These are phyloP conservation scores for Rhadinocentrus ornatus DNA, from an alignment of 2,797 vertebrate species.

Conservation along the genomic window DNA sequence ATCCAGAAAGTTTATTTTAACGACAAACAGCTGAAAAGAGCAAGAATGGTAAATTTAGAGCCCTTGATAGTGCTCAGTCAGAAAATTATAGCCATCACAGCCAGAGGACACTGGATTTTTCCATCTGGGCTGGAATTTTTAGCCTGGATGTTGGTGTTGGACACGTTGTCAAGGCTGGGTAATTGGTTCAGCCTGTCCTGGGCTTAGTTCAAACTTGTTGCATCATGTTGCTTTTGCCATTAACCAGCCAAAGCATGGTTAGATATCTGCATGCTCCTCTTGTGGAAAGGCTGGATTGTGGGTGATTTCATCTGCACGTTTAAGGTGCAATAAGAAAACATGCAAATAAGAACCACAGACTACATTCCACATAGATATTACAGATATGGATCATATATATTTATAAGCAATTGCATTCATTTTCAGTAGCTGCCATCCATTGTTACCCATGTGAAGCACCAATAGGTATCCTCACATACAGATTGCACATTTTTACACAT, in stretches of 20 bases:
- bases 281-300: slow-evolving; percentile 32
- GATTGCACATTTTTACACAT: neutral
- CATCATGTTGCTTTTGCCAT: slow-evolving; percentile 64
- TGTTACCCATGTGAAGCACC: slow-evolving; percentile 25
- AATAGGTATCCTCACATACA: neutral
- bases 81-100: slow-evolving; percentile 60
- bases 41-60: slow-evolving; percentile 41
- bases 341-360: neutral
- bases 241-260: slow-evolving; percentile 58
- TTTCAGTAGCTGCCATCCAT: neutral
- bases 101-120: slow-evolving; percentile 57
- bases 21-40: slow-evolving; percentile 46
- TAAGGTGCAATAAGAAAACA: slow-evolving; percentile 27
- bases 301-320: slow-evolving; percentile 36
- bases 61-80: slow-evolving; percentile 33
- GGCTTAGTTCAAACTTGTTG: slow-evolving; percentile 52
- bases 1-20: neutral
- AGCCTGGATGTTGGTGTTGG: slow-evolving; percentile 67
- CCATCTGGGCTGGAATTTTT: slow-evolving; percentile 63
- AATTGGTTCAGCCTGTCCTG: slow-evolving; percentile 79
- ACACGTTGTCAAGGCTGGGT: slow-evolving; percentile 66
- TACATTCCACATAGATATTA: neutral
- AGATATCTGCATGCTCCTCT: slow-evolving; percentile 44
- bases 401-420: neutral
- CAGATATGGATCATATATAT: neutral